phyloP scores from a whole-genome alignment of 2,888 invertebrate species.

The Cylindroiulus punctatus region DNA sequence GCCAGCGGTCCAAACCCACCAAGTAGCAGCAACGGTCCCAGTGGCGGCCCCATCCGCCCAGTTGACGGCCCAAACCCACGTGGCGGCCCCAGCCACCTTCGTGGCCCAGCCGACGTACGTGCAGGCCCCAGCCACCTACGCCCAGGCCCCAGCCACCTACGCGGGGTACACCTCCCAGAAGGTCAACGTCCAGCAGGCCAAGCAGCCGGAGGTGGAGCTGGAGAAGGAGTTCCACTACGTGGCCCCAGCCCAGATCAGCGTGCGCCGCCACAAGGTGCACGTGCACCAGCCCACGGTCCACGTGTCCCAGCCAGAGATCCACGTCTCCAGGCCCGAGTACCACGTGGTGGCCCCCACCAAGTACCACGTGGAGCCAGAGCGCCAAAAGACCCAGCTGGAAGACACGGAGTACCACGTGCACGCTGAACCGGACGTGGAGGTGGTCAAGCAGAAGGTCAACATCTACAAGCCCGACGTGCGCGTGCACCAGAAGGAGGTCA shows the following conservation, averaged over 20 bases:
- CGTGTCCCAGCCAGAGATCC: constrained; percentile 48
- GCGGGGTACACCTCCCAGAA: neutral
- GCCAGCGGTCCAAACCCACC: neutral
- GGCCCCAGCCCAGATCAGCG: constrained; percentile 19
- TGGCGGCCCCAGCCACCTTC: neutral
- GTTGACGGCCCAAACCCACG: constrained; percentile 16
- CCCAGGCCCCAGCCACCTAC: constrained; percentile 24
- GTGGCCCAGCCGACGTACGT: constrained; percentile 31
- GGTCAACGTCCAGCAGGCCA: constrained; percentile 1
- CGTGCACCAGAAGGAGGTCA: constrained; percentile 34
- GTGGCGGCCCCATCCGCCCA: neutral
- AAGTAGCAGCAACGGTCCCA: constrained; percentile 15
- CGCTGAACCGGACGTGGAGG: constrained; percentile 34
- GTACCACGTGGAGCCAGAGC: constrained; percentile 46
- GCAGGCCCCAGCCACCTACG: neutral
- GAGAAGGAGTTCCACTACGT: constrained; percentile 43
- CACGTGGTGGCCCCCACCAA: constrained; percentile 49
- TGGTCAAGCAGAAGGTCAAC: constrained; percentile 45
- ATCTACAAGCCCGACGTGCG: constrained; percentile 21
- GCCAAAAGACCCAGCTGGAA: neutral
- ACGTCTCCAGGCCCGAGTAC: constrained; percentile 43
- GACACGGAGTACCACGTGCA: constrained; percentile 33
- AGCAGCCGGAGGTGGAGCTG: constrained; percentile 20
- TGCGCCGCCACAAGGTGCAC: constrained; percentile 28
- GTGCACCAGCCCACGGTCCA: constrained; percentile 46